Evolutionary conservation across 2,797 vertebrate genomes (phyloP).

Genomic region (Anolis apletophallus): DNA sequence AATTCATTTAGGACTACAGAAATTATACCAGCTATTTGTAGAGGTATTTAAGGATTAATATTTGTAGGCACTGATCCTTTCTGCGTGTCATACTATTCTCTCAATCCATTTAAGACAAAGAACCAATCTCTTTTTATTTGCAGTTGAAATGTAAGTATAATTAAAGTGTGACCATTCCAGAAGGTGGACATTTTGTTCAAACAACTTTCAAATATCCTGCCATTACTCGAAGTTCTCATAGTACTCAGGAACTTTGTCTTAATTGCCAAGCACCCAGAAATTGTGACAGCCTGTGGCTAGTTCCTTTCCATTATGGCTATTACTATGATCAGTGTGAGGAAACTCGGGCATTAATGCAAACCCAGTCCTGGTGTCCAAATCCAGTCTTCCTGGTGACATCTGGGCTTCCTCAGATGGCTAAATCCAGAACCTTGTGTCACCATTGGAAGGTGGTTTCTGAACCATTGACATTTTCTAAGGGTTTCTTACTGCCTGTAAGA

Average conservation of each 20-base stretch:
- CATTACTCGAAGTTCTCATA: conserved; percentile 11
- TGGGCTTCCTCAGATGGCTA: no score
- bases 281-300: not conserved
- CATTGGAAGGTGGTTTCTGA: no score
- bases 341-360: no score
- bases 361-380: no score
- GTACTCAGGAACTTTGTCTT: conserved; percentile 17
- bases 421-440: no score
- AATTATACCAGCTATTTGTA: conserved; percentile 23
- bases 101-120: conserved; percentile 9
- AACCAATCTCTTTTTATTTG: conserved; percentile 42
- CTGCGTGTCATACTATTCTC: conserved; percentile 21
- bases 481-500: no score
- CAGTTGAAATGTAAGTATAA: conserved; percentile 13
- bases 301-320: not conserved
- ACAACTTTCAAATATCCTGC: not conserved
- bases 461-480: no score
- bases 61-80: conserved; percentile 34
- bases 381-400: no score
- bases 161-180: not conserved
- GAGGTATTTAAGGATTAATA: conserved; percentile 34
- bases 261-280: not conserved
- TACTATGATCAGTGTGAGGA: not conserved
- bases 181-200: not conserved
- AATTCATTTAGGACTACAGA: conserved; percentile 39